Base-by-base conservation (phyloP, 2,797 vertebrate genomes). In the Takifugu rubripes region DNA sequence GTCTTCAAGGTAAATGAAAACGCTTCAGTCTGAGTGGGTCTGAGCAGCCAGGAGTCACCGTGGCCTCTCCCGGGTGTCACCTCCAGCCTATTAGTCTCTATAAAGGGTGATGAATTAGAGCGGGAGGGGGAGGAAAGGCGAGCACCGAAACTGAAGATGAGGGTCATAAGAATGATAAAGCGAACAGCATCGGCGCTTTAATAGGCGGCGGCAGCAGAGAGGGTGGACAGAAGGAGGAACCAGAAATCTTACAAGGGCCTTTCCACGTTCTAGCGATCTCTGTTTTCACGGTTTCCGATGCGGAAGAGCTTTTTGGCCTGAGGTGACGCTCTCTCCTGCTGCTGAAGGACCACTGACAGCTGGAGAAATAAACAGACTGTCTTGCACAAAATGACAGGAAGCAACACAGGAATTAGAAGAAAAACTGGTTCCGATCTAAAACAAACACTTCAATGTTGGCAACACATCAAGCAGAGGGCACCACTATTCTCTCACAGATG, bases 81-180 rank as follows among this genome's bases (percentile, higher is more conserved):
- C 79, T 77, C 78, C 16, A 81, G 79, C 87, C 90, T 87, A 92
- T 93, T 93, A 90, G 88, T 93, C 91, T 92, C 89, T 88, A 90
- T 92, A 90, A 92, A 92, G 87, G 84, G 92, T 92, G 91, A 93
- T 92, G 87, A 89, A 93, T 92, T 90, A 90, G 88, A 86, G 84
- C 77, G 64, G 56, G 87, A 85, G 88, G 83, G 76, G 77, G 86
- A 84, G 87, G 81, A 40, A 40, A 40, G 36, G 36, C 80, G 78
- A 80, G 83, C 82, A 87, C 85, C 50, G 49, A 74, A 73, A 83
- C 82, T 60, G 77, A 82, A 84, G 72, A 84, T 56, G 76, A 66
- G 77, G 84, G 88, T 89, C 88, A 89, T 92, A 91, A 92, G 89
- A 91, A 90, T 92, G 92, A 93, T 92, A 86, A 91, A 92, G 91